Conservation (phyloP, 2,797 vertebrate species). For the Chromis chromis region DNA sequence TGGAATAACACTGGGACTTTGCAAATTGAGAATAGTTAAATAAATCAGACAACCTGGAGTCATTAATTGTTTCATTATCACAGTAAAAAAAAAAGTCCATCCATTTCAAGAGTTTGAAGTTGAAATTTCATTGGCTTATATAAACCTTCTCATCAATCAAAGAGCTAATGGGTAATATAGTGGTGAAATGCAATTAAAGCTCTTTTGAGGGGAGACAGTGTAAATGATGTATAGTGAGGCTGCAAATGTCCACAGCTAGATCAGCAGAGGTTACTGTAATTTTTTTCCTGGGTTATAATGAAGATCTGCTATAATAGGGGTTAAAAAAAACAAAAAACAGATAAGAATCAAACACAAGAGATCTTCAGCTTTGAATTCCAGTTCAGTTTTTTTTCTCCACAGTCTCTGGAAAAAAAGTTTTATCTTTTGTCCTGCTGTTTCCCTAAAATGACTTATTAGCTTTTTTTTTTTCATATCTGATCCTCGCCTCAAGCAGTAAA, state of each 20-base stretch:
- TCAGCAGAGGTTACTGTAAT: slow-evolving; percentile 10
- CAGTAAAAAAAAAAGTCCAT: too few species aligned
- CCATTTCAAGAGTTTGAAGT: neutral
- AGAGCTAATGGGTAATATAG: neutral
- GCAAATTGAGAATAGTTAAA: neutral
- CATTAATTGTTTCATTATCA: neutral
- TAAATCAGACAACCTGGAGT: slow-evolving; percentile 6
- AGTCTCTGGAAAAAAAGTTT: neutral
- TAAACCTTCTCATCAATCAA: slow-evolving; percentile 3
- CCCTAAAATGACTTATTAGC: slow-evolving; percentile 32
- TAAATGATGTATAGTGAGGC: neutral
- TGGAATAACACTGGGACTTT: neutral
- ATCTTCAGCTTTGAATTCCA: slow-evolving; percentile 39
- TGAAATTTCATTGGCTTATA: neutral
- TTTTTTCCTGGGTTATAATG: slow-evolving; percentile 20
- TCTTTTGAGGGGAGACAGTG: neutral
- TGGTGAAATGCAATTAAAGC: neutral
- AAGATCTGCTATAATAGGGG: slow-evolving; percentile 16
- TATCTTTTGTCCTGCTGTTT: slow-evolving; percentile 27
- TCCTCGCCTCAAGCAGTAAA: slow-evolving; percentile 11
- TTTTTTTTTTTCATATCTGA: slow-evolving; percentile 25
- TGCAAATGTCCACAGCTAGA: slow-evolving; percentile 16
- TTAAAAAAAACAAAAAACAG: slow-evolving; percentile 13
- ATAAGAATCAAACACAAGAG: slow-evolving; percentile 42
- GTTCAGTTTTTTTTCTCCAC: slow-evolving; percentile 5